A percentile compares a stretch with the other conserved stretches of the same genome.
These are phyloP conservation scores for Rhincodon typus DNA, from an alignment of 2,797 vertebrate genomes.

Conservation along the genomic window DNA sequence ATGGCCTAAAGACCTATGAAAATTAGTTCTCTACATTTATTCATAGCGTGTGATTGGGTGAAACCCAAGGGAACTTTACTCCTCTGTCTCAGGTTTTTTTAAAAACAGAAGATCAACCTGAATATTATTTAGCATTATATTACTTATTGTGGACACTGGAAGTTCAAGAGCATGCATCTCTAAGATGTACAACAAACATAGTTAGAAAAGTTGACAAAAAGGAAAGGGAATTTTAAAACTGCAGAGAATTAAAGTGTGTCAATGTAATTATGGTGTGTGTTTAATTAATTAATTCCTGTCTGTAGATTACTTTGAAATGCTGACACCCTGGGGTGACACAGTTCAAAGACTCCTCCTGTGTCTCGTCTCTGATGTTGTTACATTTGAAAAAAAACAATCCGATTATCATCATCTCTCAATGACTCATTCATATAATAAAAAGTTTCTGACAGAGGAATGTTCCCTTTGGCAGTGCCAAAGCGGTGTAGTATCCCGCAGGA, in stretches of 20 bases:
- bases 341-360: conserved; percentile 16
- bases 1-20: not conserved
- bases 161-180: not conserved
- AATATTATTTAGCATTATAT: not conserved
- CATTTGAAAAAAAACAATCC: conserved; percentile 21
- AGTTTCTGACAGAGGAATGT: not conserved
- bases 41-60: not conserved
- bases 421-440: conserved; percentile 23
- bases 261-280: not conserved
- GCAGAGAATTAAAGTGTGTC: not conserved
- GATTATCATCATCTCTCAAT: not conserved
- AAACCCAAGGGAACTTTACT: not conserved
- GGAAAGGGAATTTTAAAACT: not conserved
- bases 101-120: not conserved
- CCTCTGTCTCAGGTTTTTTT: not conserved
- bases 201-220: not conserved
- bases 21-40: not conserved
- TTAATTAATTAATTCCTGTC: conserved; percentile 21
- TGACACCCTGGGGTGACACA: not conserved
- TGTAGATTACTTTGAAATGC: not conserved
- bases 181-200: not conserved
- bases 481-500: not conserved
- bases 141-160: not conserved
- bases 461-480: not conserved
- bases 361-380: not conserved